phyloP scores from a whole-genome alignment of 2,113 vertebrate genomes.

The Macrotus californicus region DNA sequence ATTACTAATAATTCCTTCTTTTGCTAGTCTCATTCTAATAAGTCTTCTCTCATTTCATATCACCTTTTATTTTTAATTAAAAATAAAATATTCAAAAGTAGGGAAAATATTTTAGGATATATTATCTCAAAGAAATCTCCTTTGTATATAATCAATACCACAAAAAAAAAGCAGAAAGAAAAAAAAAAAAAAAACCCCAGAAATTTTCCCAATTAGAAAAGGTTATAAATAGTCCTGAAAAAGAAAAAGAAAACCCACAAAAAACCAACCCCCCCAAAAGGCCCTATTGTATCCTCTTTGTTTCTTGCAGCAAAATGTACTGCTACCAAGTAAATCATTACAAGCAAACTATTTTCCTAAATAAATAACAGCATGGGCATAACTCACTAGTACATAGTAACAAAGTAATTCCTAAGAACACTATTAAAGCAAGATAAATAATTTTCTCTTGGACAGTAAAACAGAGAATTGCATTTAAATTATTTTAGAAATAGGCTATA shows the following conservation, averaged over 20 bases:
- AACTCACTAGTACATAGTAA: slow-evolving; percentile 80
- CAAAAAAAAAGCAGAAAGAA: slow-evolving; percentile 19
- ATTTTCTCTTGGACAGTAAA: slow-evolving; percentile 74
- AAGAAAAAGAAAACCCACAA: slow-evolving; percentile 62
- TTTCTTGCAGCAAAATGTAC: slow-evolving; percentile 81
- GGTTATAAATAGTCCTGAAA: slow-evolving; percentile 58
- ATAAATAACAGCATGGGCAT: slow-evolving; percentile 86
- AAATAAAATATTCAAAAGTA: slow-evolving; percentile 44
- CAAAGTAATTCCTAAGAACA: slow-evolving; percentile 72
- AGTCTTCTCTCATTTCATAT: neutral
- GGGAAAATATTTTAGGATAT: slow-evolving; percentile 44
- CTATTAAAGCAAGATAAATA: slow-evolving; percentile 78
- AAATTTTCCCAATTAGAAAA: slow-evolving; percentile 42
- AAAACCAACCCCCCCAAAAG: neutral
- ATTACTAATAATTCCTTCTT: neutral
- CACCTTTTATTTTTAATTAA: slow-evolving; percentile 3
- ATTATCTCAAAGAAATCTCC: slow-evolving; percentile 29
- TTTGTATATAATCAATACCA: slow-evolving; percentile 27
- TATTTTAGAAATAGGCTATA: slow-evolving; percentile 69
- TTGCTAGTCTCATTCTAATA: neutral
- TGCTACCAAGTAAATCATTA: slow-evolving; percentile 78
- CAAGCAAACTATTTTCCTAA: slow-evolving; percentile 80
- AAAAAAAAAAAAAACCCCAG: neutral
- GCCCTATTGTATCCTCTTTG: slow-evolving; percentile 72
- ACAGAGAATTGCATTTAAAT: slow-evolving; percentile 78